Percentiles rank a stretch among this genome's conserved stretches.
These are phyloP conservation scores for Cerceris ruficornis DNA, from an alignment of 2,888 invertebrate species.

Conservation along the genomic window DNA sequence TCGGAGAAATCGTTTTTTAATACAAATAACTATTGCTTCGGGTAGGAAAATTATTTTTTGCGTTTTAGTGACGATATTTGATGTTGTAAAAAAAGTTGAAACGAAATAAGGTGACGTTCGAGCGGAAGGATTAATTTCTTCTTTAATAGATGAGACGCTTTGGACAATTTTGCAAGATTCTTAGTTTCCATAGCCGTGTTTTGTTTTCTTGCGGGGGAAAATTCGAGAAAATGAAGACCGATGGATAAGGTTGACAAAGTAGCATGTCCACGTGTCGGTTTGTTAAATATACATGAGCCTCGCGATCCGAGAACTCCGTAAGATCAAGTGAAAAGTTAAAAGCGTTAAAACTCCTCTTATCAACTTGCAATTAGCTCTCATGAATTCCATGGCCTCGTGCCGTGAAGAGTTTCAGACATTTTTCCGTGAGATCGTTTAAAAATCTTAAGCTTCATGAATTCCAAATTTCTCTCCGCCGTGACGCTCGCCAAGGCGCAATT, in stretches of 20 bases:
- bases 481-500: no score
- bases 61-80: no score
- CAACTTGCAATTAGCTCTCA: constrained; percentile 63
- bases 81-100: no score
- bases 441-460: constrained; percentile 23
- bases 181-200: neutral
- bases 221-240: constrained; percentile 54
- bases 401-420: neutral
- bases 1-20: no score
- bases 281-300: constrained; percentile 73
- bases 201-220: neutral
- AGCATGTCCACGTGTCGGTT: constrained; percentile 61
- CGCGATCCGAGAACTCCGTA: constrained; percentile 30
- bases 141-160: neutral
- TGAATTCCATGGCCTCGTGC: constrained; percentile 47
- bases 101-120: neutral
- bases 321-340: constrained; percentile 67
- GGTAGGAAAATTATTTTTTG: no score
- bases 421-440: neutral
- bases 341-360: constrained; percentile 67
- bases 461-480: neutral
- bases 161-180: neutral
- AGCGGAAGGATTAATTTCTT: no score
- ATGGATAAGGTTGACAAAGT: constrained; percentile 42
- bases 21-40: no score